phyloP scores from a whole-genome alignment of 2,113 vertebrate species.

The Sylvia atricapilla region DNA sequence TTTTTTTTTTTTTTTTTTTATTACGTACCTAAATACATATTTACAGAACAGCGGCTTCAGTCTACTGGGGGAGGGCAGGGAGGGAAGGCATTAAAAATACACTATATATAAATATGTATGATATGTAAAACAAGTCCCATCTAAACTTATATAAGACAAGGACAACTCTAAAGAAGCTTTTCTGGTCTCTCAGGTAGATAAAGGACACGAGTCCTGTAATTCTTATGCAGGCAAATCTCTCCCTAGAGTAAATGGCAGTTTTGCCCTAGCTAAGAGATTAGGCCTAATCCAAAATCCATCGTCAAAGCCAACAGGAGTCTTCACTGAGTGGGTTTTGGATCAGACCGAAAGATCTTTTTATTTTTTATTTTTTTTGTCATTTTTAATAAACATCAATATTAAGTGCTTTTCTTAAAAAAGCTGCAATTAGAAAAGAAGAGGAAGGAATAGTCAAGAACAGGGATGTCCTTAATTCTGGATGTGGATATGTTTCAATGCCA shows the following conservation, averaged over 20 bases:
- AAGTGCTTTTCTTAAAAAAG: slow-evolving; percentile 74
- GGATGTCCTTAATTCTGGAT: slow-evolving; percentile 43
- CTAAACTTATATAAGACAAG: slow-evolving; percentile 75
- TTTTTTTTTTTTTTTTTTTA: not conserved
- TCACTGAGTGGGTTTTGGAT: slow-evolving; percentile 27
- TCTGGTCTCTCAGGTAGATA: slow-evolving; percentile 68
- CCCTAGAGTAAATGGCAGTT: slow-evolving; percentile 26
- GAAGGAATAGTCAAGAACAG: slow-evolving; percentile 46
- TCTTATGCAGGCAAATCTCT: not conserved
- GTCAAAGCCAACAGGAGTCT: not conserved
- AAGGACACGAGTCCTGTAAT: slow-evolving; percentile 27
- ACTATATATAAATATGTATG: slow-evolving; percentile 77
- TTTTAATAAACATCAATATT: slow-evolving; percentile 61
- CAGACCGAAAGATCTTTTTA: not conserved
- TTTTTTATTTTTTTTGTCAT: not conserved
- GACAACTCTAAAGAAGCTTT: slow-evolving; percentile 71
- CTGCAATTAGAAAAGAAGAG: slow-evolving; percentile 48
- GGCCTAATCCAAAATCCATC: slow-evolving; percentile 44
- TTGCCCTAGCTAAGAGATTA: slow-evolving; percentile 24
- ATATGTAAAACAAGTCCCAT: slow-evolving; percentile 75
- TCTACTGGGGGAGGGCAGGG: slow-evolving; percentile 30
- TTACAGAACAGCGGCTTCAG: slow-evolving; percentile 74
- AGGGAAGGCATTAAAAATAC: slow-evolving; percentile 69
- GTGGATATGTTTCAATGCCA: not conserved
- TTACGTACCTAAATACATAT: slow-evolving; percentile 75